Conservation (phyloP, 2,113 vertebrate genomes). For the Empidonax alnorum region DNA sequence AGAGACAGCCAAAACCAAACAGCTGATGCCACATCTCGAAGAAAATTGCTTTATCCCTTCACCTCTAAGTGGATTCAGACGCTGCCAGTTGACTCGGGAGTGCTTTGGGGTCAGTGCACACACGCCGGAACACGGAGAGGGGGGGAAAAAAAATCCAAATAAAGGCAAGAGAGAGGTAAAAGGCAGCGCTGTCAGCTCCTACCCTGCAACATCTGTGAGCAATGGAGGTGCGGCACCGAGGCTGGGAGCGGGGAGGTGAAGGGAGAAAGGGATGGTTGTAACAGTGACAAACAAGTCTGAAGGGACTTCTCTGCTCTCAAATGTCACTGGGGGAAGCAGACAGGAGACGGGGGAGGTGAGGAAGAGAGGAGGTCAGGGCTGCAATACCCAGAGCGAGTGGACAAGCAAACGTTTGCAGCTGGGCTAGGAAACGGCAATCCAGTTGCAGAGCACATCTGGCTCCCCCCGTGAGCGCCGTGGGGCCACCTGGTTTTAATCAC, state of each 20-base stretch:
- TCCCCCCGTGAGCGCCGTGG: background rate
- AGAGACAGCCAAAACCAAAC: constrained; percentile 73
- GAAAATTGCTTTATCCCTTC: constrained; percentile 77
- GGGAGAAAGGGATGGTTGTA: constrained; percentile 42
- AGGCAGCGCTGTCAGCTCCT: constrained; percentile 10
- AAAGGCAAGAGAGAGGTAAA: constrained; percentile 54
- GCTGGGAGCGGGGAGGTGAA: background rate
- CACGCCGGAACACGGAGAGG: constrained; percentile 26
- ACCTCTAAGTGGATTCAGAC: constrained; percentile 79
- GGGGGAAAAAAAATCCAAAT: background rate
- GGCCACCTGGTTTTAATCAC: constrained; percentile 20
- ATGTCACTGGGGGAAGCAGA: constrained; percentile 66
- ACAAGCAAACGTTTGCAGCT: constrained; percentile 78
- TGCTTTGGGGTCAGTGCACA: constrained; percentile 67
- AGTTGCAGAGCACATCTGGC: constrained; percentile 50
- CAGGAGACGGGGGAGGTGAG: constrained; percentile 65
- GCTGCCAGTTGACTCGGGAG: constrained; percentile 71
- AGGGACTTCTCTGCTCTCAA: constrained; percentile 64
- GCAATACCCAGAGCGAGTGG: constrained; percentile 62
- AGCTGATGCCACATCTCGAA: constrained; percentile 71
- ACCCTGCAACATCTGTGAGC: constrained; percentile 73
- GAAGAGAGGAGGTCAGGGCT: constrained; percentile 76
- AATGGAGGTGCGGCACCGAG: constrained; percentile 5
- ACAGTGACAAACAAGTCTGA: constrained; percentile 62
- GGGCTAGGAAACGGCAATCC: constrained; percentile 47